phyloP scores from a whole-genome alignment of 2,888 invertebrate genomes.

The Macrosoma leucophasiata region DNA sequence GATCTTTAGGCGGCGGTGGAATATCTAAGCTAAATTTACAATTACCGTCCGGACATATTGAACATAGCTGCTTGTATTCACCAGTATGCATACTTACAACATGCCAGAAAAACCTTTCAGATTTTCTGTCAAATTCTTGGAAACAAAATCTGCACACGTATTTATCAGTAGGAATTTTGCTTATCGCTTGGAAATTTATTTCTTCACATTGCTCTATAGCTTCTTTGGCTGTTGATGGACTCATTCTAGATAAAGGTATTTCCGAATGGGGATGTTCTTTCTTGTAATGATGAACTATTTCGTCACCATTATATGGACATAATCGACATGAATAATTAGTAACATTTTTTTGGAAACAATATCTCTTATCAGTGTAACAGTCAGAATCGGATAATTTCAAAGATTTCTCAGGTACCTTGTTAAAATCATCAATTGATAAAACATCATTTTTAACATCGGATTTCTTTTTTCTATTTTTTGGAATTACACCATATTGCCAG shows the following conservation, averaged over 20 bases:
- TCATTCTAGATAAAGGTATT: slow-evolving; percentile 78
- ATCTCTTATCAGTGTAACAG: slow-evolving; percentile 57
- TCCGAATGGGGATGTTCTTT: slow-evolving; percentile 79
- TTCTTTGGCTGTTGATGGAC: slow-evolving; percentile 62
- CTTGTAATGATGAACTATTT: slow-evolving; percentile 81
- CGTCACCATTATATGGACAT: slow-evolving; percentile 75
- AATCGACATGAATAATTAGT: slow-evolving; percentile 73
- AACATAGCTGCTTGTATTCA: slow-evolving; percentile 82
- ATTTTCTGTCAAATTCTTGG: slow-evolving; percentile 45
- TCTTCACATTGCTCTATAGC: slow-evolving; percentile 73
- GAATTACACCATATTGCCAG: slow-evolving; percentile 58
- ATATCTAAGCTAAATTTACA: slow-evolving; percentile 53
- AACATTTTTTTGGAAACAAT: slow-evolving; percentile 55
- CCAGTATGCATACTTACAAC: slow-evolving; percentile 84
- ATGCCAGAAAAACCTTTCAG: slow-evolving; percentile 81
- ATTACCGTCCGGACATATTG: slow-evolving; percentile 65
- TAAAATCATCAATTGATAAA: slow-evolving; percentile 7
- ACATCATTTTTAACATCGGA: slow-evolving; percentile 23
- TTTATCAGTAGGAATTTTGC: slow-evolving; percentile 47
- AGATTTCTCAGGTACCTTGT: slow-evolving; percentile 21
- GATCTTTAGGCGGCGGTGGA: slow-evolving; percentile 56
- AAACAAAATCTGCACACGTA: slow-evolving; percentile 61
- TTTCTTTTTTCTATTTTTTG: slow-evolving; percentile 52
- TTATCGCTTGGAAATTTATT: slow-evolving; percentile 47
- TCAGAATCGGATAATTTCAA: slow-evolving; percentile 36